Conservation (phyloP, 1,140 invertebrate species). For the Diprion similis region DNA sequence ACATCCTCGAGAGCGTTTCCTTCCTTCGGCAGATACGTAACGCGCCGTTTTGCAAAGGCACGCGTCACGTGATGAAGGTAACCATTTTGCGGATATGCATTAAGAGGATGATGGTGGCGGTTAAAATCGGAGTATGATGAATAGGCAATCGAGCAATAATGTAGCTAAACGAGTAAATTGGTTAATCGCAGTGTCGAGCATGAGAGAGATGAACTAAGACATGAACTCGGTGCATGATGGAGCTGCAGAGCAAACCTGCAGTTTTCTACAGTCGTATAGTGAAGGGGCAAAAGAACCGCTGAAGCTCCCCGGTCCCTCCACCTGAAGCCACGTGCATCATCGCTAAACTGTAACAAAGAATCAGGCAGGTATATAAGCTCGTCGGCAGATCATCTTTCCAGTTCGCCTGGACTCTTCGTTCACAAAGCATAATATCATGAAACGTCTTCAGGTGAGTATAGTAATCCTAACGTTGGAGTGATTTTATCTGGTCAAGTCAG, state of each 20-base stretch:
- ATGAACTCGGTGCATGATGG: too few species aligned
- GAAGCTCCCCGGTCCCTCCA: conserved; percentile 34
- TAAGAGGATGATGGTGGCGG: too few species aligned
- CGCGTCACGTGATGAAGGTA: background rate
- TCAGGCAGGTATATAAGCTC: conserved; percentile 51
- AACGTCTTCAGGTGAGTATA: conserved; percentile 46
- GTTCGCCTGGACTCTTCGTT: conserved; percentile 48
- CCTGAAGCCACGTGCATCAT: conserved; percentile 31
- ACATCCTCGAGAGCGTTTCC: background rate
- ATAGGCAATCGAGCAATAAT: too few species aligned
- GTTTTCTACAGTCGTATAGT: too few species aligned
- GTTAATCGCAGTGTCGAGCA: too few species aligned
- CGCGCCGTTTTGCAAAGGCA: background rate
- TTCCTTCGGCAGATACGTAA: background rate
- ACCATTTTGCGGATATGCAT: too few species aligned
- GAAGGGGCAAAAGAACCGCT: background rate
- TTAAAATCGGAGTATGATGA: too few species aligned
- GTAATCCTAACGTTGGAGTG: conserved; percentile 2
- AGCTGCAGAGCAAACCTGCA: too few species aligned
- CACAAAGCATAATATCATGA: conserved; percentile 50
- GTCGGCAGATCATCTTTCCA: conserved; percentile 47
- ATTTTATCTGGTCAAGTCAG: conserved; percentile 8
- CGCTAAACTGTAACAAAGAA: conserved; percentile 58
- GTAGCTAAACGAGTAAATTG: too few species aligned
- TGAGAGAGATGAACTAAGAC: too few species aligned